Percentiles rank a stretch among this genome's conserved stretches.
Evolutionary conservation across 2,888 invertebrate genomes (phyloP).

Genomic region (Steinernema carpocapsae): DNA sequence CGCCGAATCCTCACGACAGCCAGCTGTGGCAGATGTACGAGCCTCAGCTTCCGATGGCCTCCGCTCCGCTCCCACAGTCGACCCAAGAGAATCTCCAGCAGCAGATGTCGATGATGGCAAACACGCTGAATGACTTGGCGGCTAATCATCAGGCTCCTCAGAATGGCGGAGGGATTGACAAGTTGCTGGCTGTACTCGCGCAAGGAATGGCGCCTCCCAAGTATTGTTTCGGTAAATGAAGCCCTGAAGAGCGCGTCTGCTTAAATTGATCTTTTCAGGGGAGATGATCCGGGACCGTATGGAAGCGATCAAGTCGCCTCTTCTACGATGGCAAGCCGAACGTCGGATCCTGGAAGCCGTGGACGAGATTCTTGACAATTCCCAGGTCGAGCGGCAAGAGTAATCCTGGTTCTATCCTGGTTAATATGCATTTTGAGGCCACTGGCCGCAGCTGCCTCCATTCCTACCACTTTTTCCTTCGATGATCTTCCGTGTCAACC

Average conservation of each 20-base stretch:
- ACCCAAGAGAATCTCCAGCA: neutral
- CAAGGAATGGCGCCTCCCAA: constrained; percentile 12
- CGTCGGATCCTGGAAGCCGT: constrained; percentile 20
- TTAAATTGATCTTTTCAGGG: neutral
- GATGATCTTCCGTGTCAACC: constrained; percentile 12
- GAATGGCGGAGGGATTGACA: neutral
- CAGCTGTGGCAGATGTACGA: constrained; percentile 26
- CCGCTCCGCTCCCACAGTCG: neutral
- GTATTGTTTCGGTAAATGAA: neutral
- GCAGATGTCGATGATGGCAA: neutral
- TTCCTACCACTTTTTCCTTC: neutral
- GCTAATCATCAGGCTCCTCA: neutral
- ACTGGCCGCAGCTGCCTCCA: neutral
- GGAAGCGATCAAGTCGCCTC: neutral
- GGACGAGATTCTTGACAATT: neutral
- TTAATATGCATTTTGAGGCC: constrained; percentile 17
- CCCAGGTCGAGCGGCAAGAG: neutral
- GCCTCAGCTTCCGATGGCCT: neutral
- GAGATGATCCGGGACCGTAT: constrained; percentile 16
- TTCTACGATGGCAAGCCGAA: constrained; percentile 16
- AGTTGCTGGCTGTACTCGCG: neutral
- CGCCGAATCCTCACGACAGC: neutral
- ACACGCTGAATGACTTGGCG: neutral
- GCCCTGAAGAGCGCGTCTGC: neutral
- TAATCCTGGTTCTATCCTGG: neutral